Evolutionary conservation across 2,113 vertebrate genomes (phyloP), one percentile per base, ranked within the genome.

Genomic region (Sphaerodactylus townsendi): DNA sequence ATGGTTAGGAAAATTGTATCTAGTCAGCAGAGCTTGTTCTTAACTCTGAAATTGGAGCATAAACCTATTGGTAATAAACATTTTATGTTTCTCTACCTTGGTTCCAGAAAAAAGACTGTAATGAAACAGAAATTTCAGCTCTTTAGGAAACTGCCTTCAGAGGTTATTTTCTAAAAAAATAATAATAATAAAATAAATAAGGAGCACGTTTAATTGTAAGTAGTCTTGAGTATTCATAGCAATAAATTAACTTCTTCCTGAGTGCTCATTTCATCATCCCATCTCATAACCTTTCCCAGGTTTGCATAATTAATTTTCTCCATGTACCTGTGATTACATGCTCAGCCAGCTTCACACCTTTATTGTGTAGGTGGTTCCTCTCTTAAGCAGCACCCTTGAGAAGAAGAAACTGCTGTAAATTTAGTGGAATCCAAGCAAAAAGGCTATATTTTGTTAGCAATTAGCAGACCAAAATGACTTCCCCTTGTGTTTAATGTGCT

Each of bases 281-380:
- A 69, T 33, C 35, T 76, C 30, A 64, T 77, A 81, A 78, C 41
- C 53, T 28, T 77, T 78, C 19, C 14, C 41, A 68, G 62, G 66
- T 35, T 30, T 59, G 50, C 76, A 70, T 37, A 71, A 64, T 85
- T 59, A 39, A 28, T 59, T 53, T 69, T 66, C 46, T 46, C 71
- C 17, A 62, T 50, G 76, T 50, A 76, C 48, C 74, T 64, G 41
- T 64, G 50, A 59, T 77, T 64, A 77, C 41, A 72, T 72, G 50
- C 30, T 76, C 79, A 39, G 76, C 84, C 85, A 76, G 84, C 74
- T 89, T 90, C 88, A 76, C 90, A 86, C 81, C 87, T 90, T 92
- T 89, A 86, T 92, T 88, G 84, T 79, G 65, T 70, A 89, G 79
- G 88, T 89, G 85, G 87, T 88, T 88, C 86, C 70, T 88, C 74